phyloP scores from a whole-genome alignment of 2,113 vertebrate genomes.

The Hystrix brachyura region DNA sequence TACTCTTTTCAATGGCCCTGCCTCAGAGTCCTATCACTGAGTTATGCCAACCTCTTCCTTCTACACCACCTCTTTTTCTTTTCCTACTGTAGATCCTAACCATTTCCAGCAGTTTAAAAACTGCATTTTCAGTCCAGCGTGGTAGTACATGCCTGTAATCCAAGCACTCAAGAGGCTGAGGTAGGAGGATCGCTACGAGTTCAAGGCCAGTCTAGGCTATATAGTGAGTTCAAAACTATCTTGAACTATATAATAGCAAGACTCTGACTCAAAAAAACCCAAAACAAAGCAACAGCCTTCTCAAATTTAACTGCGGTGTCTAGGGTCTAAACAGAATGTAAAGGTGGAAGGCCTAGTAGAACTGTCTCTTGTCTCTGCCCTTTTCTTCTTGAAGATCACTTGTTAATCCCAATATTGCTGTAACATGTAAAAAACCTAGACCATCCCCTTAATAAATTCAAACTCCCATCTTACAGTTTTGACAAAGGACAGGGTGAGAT shows the following conservation, averaged over 20 bases:
- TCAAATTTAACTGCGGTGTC: slow-evolving; percentile 37
- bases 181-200: neutral
- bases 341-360: neutral
- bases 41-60: neutral
- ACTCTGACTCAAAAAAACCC: neutral
- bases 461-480: slow-evolving; percentile 43
- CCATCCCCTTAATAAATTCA: slow-evolving; percentile 41
- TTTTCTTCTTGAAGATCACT: slow-evolving; percentile 10
- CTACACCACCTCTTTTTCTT: slow-evolving; percentile 24
- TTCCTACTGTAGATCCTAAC: neutral
- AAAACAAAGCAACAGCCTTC: neutral
- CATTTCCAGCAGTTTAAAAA: slow-evolving; percentile 37
- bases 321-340: slow-evolving; percentile 15
- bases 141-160: neutral
- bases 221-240: neutral
- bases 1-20: slow-evolving; percentile 41
- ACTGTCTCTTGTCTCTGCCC: neutral
- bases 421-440: slow-evolving; percentile 35
- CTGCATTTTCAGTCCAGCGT: neutral
- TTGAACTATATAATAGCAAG: neutral
- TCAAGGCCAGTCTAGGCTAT: neutral
- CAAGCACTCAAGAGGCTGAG: neutral
- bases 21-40: neutral
- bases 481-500: neutral
- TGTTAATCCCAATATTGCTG: slow-evolving; percentile 38